Evolutionary conservation across 2,797 vertebrate species (phyloP).

Genomic region (Odontamblyopus lacepedii): DNA sequence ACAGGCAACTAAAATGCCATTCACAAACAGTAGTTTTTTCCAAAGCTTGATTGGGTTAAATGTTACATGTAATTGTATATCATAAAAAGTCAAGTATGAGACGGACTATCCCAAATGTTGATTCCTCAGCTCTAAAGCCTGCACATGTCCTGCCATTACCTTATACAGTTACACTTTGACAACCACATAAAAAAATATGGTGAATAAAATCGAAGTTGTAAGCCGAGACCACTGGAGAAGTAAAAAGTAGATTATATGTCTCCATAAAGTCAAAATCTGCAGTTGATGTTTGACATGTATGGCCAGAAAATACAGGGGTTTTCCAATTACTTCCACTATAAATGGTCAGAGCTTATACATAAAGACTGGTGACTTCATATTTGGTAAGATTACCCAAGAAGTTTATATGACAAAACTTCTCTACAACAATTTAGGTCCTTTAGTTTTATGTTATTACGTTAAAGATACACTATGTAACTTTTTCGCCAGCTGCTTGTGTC

Average conservation of each 20-base stretch:
- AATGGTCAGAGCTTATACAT: slow-evolving; percentile 6
- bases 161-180: not conserved
- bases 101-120: not conserved
- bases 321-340: not conserved
- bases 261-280: not conserved
- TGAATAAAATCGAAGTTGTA: not conserved
- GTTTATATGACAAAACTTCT: not conserved
- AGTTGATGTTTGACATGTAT: not conserved
- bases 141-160: not conserved
- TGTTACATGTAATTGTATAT: not conserved
- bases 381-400: not conserved
- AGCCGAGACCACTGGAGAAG: not conserved
- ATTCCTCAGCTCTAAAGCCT: not conserved
- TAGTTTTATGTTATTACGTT: not conserved
- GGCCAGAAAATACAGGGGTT: slow-evolving; percentile 4
- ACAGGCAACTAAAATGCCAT: not conserved
- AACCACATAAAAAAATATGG: not conserved
- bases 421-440: not conserved
- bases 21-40: not conserved
- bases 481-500: not conserved
- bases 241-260: not conserved
- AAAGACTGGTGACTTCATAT: slow-evolving; percentile 10
- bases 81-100: not conserved
- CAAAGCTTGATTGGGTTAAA: not conserved
- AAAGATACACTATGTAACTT: not conserved